A percentile compares a stretch with the other conserved stretches of the same genome.
phyloP scores from a whole-genome alignment of 2,797 vertebrate species.

The Brachyalestes nurse region DNA sequence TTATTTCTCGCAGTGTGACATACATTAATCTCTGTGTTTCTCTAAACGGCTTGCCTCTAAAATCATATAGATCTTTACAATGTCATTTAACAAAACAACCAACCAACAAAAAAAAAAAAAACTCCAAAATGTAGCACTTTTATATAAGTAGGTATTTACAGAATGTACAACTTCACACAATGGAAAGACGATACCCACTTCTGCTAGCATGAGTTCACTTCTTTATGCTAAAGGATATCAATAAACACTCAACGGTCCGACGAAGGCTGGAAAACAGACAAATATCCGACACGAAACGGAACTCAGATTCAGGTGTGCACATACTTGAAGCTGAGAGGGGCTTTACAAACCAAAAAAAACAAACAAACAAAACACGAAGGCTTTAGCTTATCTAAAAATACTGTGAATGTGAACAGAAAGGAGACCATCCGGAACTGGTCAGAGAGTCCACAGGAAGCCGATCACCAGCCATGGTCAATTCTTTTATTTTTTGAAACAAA shows the following conservation, averaged over 20 bases:
- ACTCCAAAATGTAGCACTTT: conserved; percentile 72
- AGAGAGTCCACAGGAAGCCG: neutral
- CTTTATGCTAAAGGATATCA: conserved; percentile 9
- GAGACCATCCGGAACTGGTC: neutral
- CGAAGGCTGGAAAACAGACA: neutral
- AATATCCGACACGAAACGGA: neutral
- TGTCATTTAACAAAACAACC: conserved; percentile 70
- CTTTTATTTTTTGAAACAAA: no score
- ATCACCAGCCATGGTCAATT: neutral
- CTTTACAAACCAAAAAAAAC: neutral
- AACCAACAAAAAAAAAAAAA: neutral
- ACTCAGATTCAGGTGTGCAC: conserved; percentile 18
- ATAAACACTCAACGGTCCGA: conserved; percentile 10
- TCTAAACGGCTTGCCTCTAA: conserved; percentile 52
- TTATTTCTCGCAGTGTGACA: conserved; percentile 47
- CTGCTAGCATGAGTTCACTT: conserved; percentile 27
- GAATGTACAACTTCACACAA: conserved; percentile 66
- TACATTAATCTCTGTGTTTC: conserved; percentile 42
- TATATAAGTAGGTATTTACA: conserved; percentile 82
- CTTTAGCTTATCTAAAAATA: conserved; percentile 41
- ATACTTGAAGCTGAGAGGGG: neutral
- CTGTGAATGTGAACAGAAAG: neutral
- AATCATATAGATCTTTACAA: conserved; percentile 54
- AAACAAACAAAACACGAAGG: neutral
- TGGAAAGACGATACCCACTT: conserved; percentile 27